These are phyloP conservation scores for Eilema depressum DNA, from an alignment of 2,888 invertebrate genomes.

Conservation along the genomic window DNA sequence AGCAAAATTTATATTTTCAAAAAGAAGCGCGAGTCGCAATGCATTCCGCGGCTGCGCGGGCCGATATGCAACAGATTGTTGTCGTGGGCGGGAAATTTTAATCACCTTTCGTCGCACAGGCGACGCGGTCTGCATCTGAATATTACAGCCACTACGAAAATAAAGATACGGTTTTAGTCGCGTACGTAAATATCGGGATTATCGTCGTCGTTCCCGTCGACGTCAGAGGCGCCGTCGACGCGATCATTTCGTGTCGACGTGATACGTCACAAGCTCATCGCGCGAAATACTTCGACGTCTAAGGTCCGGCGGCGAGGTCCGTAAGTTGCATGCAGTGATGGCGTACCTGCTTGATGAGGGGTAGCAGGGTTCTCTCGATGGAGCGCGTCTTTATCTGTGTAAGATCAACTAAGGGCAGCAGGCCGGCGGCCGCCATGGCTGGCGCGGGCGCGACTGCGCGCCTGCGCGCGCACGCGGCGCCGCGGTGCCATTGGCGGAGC, in stretches of 20 bases:
- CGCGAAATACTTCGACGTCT: slow-evolving; percentile 25
- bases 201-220: slow-evolving; percentile 67
- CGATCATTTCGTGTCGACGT: slow-evolving; percentile 51
- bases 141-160: slow-evolving; percentile 72
- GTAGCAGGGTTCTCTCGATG: slow-evolving; percentile 97
- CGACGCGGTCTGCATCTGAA: slow-evolving; percentile 69
- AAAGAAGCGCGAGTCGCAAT: slow-evolving; percentile 56
- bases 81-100: slow-evolving; percentile 80
- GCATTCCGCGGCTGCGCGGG: slow-evolving; percentile 71
- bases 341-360: slow-evolving; percentile 97
- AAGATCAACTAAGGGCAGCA: slow-evolving; percentile 85
- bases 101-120: slow-evolving; percentile 65
- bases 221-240: slow-evolving; percentile 73
- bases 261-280: slow-evolving; percentile 55
- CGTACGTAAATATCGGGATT: slow-evolving; percentile 72
- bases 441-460: slow-evolving; percentile 83
- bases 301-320: slow-evolving; percentile 30
- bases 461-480: slow-evolving; percentile 72
- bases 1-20: slow-evolving; percentile 54
- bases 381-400: slow-evolving; percentile 97
- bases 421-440: slow-evolving; percentile 88
- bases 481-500: slow-evolving; percentile 66
- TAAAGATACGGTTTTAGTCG: slow-evolving; percentile 74
- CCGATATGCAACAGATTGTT: slow-evolving; percentile 80
- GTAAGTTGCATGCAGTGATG: slow-evolving; percentile 56